Evolutionary conservation across 2,888 invertebrate genomes (phyloP).

Genomic region (Drosophila paramelanica): DNA sequence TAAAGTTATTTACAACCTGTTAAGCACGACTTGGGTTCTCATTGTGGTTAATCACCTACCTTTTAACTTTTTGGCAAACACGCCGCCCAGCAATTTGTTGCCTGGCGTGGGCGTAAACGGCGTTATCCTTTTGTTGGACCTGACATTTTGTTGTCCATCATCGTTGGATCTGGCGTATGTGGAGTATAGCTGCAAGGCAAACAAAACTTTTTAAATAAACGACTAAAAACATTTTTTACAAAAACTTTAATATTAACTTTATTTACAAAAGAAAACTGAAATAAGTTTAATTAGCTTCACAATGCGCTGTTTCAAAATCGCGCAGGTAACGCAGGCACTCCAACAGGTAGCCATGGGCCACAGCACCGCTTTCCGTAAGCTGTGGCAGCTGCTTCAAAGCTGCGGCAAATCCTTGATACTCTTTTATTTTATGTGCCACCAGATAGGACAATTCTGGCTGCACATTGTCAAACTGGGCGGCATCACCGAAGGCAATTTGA

Average conservation of each 20-base stretch:
- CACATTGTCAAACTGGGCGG: slow-evolving; percentile 64
- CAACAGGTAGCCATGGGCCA: slow-evolving; percentile 69
- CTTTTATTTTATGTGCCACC: slow-evolving; percentile 74
- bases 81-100: slow-evolving; percentile 82
- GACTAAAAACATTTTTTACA: neutral
- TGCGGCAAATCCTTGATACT: slow-evolving; percentile 69
- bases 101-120: slow-evolving; percentile 79
- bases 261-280: slow-evolving; percentile 21
- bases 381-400: slow-evolving; percentile 61
- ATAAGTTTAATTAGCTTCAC: slow-evolving; percentile 11
- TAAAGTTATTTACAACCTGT: neutral
- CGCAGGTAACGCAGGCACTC: slow-evolving; percentile 68
- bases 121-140: slow-evolving; percentile 71
- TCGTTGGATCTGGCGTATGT: slow-evolving; percentile 63
- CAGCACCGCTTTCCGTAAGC: slow-evolving; percentile 76
- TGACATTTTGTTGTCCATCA: slow-evolving; percentile 45
- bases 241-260: slow-evolving; percentile 41
- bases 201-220: slow-evolving; percentile 12
- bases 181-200: slow-evolving; percentile 73
- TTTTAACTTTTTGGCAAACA: slow-evolving; percentile 83
- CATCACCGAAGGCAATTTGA: slow-evolving; percentile 84
- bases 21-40: no score
- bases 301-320: slow-evolving; percentile 41
- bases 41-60: slow-evolving; percentile 60
- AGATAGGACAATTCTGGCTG: slow-evolving; percentile 68